Base-by-base conservation (phyloP, 2,113 vertebrate species). In the Ellobius talpinus region DNA sequence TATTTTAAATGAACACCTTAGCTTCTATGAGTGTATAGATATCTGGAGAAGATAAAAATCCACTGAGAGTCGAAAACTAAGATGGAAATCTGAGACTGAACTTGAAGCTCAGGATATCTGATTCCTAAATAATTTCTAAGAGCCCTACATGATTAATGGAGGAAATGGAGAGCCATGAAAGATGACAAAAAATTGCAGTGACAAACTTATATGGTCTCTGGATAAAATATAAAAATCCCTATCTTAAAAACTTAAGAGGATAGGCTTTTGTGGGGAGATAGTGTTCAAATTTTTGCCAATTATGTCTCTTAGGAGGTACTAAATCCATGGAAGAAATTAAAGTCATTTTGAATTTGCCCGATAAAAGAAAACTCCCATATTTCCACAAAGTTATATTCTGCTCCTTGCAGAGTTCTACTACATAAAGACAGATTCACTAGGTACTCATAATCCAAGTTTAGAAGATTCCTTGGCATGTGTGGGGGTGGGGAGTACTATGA, bases 281-380 rank as follows among this genome's bases (percentile, higher is more conserved):
- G 3, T 17, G 19, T 50, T 95, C 72, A 89, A 76, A 91, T 81
- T 79, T 70, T 86, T 12, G 81, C n/a, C 76, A 66, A 8, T 61
- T 90, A 81, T 52, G 26, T 93, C 81, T 87, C 52, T 91, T 77
- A 94, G 14, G 21, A 89, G 65, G 50, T 29, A 31, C 3, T 1
- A 88, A 95, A 79, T 95, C n/a, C 93, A 55, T 82, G 24, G 36
- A 92, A 92, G 68, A 90, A 92, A 92, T 77, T 55, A 88, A 90
- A 79, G 21, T 84, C 2, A 3, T 89, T 87, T 39, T 89, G 42
- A 95, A n/a, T 91, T 95, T 94, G 7, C 11, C 29, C 24, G 70
- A 39, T 21, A 90, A 73, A 85, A 88, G 21, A 47, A 92, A 95
- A 94, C 10, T n/a, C 42, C 66, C 66, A 73, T 6, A 4, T 65